Evolutionary conservation across 2,888 invertebrate species (phyloP).

Genomic region (Clostera curtula): DNA sequence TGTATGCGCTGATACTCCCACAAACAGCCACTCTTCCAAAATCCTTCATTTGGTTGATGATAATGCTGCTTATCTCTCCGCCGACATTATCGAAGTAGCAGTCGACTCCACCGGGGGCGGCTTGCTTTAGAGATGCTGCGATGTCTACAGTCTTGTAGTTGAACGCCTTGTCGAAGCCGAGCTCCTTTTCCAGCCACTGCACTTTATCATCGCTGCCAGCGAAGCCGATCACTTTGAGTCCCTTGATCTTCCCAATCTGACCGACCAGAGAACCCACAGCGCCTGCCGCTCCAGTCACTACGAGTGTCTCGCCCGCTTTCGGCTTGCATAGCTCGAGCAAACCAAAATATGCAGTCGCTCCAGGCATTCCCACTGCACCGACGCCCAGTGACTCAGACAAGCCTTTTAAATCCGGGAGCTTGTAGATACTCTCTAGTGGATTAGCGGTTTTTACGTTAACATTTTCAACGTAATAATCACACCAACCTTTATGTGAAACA

Average conservation of each 20-base stretch:
- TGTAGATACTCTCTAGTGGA: conserved; percentile 25
- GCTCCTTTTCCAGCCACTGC: conserved; percentile 69
- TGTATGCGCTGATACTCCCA: conserved; percentile 50
- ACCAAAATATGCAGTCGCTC: conserved; percentile 84
- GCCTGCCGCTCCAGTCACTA: conserved; percentile 83
- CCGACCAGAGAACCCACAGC: conserved; percentile 84
- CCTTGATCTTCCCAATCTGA: conserved; percentile 84
- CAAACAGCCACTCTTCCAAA: conserved; percentile 74
- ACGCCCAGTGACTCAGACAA: conserved; percentile 72
- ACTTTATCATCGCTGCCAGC: conserved; percentile 63
- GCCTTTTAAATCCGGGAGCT: conserved; percentile 72
- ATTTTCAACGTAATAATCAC: conserved; percentile 21
- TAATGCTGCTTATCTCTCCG: conserved; percentile 74
- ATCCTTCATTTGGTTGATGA: conserved; percentile 75
- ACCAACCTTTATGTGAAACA: conserved; percentile 60
- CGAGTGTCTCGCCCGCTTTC: conserved; percentile 80
- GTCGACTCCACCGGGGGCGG: conserved; percentile 78
- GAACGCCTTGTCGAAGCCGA: conserved; percentile 80
- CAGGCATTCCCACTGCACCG: conserved; percentile 80
- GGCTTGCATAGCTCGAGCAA: conserved; percentile 80
- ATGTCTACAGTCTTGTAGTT: conserved; percentile 78
- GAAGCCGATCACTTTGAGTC: conserved; percentile 78
- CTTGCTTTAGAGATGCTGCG: conserved; percentile 64
- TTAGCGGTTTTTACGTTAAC: conserved; percentile 14
- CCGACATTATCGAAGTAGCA: conserved; percentile 86